Evolutionary conservation across 2,797 vertebrate genomes (phyloP), one percentile per base, ranked within the genome.

Genomic region (Chrosomus eos): DNA sequence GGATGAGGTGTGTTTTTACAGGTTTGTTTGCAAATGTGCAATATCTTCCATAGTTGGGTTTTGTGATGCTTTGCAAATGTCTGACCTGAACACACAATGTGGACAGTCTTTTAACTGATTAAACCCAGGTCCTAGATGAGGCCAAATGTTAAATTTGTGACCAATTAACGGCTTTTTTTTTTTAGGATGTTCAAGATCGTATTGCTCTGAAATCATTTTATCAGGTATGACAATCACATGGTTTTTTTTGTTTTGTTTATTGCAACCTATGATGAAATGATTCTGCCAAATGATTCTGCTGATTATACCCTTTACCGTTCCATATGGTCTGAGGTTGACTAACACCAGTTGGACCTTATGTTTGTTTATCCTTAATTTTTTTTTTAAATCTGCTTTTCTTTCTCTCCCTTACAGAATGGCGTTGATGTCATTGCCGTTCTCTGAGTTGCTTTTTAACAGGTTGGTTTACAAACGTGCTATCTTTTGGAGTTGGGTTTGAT

Each of bases 271-370:
- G 95, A 96, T 95, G 93, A 93, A 71, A 75, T 86, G 92, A 95
- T 95, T 96, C 94, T 95, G 95, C 95, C 95, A 95, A 92, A 95
- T 96, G 95, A 96, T 3, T 87, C 0, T 21, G 26, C 0, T 96
- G 95, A 96, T 95, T 95, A 95, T 93, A 94, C 85, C 76, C 88
- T 14, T 80, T 92, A 91, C 94, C 93, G 94, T 96, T 96, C 94
- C 94, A 93, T 90, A 79, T 21, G 82, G 26, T 93, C 95, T 96
- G 95, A 95, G 93, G 90, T 87, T 83, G 10, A 33, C 19, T 5
- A 7, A 4, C 1, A 43, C 7, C 0, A 5, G 0, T 4, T 23
- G 5, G 3, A 4, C 1, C 0, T 45, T 3, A 5, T 77, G 2
- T 51, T 10, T 43, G 0, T 3, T 14, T 3, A n/a, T n/a, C n/a